Conservation (phyloP, 2,797 vertebrate species). For the Periophthalmus magnuspinnatus region DNA sequence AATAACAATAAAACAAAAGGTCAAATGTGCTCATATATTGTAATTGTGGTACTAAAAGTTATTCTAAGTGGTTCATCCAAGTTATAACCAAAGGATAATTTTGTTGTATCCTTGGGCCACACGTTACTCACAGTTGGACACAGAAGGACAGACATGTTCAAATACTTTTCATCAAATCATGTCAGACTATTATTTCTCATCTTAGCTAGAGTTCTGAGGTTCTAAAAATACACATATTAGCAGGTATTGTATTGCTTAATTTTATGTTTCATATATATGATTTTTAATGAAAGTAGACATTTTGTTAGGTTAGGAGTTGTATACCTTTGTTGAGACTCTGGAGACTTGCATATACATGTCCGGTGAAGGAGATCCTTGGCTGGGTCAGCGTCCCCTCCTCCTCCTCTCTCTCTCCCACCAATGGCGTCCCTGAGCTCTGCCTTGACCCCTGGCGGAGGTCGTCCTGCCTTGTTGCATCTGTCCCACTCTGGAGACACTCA, state of each 20-base stretch:
- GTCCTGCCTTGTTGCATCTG: slow-evolving; percentile 68
- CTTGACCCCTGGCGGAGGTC: slow-evolving; percentile 70
- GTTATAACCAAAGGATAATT: not conserved
- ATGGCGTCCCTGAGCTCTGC: slow-evolving; percentile 64
- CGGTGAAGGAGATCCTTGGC: slow-evolving; percentile 62
- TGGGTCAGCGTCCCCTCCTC: slow-evolving; percentile 44
- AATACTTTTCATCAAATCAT: no score
- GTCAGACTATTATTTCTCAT: no score
- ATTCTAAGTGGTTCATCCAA: not conserved
- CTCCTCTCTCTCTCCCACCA: not conserved
- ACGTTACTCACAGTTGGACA: not conserved
- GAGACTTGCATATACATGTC: slow-evolving; percentile 30
- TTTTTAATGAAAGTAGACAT: not conserved
- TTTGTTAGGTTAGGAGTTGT: not conserved
- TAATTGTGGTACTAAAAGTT: not conserved
- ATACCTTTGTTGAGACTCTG: slow-evolving; percentile 30
- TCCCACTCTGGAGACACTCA: slow-evolving; percentile 69
- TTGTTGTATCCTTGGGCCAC: not conserved
- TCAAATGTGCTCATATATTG: not conserved
- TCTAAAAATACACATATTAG: no score
- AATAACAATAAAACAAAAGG: no score
- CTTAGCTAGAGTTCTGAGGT: no score
- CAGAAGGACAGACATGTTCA: no score
- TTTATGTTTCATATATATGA: not conserved
- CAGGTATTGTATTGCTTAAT: not conserved